Evolutionary conservation across 1,140 invertebrate genomes (phyloP).

Genomic region (Eciton burchellii): DNA sequence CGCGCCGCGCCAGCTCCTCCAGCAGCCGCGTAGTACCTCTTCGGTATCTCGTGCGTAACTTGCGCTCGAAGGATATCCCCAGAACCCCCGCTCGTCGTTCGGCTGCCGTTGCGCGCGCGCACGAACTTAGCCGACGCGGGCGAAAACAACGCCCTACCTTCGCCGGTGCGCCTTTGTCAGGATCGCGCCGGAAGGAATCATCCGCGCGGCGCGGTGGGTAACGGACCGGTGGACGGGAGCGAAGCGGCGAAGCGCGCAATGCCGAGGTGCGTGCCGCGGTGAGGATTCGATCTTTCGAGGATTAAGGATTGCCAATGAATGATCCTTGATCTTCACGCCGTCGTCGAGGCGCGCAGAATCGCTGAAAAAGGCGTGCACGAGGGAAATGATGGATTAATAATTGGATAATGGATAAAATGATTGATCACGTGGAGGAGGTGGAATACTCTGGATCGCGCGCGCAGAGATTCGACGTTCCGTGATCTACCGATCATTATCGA

Average conservation of each 20-base stretch:
- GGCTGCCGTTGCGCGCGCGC: neutral
- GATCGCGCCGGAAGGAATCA: neutral
- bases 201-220: slow-evolving; percentile 13
- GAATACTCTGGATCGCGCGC: no score
- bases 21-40: slow-evolving; percentile 59
- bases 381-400: no score
- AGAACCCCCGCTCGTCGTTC: slow-evolving; percentile 3
- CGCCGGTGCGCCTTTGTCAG: slow-evolving; percentile 34
- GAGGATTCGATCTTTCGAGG: slow-evolving; percentile 58
- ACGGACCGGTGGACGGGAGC: neutral
- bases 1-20: neutral
- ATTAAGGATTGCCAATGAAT: no score
- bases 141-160: slow-evolving; percentile 60
- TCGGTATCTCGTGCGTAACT: slow-evolving; percentile 53
- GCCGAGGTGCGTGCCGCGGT: slow-evolving; percentile 45
- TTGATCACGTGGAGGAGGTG: no score
- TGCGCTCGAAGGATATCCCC: slow-evolving; percentile 37
- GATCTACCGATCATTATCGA: neutral
- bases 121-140: slow-evolving; percentile 15
- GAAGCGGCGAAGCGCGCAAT: neutral
- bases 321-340: no score
- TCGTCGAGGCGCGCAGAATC: no score
- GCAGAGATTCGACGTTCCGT: no score
- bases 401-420: no score
- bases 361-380: no score